Evolutionary conservation across 2,797 vertebrate species (phyloP).

Genomic region (Hypotaenidia okinawae): DNA sequence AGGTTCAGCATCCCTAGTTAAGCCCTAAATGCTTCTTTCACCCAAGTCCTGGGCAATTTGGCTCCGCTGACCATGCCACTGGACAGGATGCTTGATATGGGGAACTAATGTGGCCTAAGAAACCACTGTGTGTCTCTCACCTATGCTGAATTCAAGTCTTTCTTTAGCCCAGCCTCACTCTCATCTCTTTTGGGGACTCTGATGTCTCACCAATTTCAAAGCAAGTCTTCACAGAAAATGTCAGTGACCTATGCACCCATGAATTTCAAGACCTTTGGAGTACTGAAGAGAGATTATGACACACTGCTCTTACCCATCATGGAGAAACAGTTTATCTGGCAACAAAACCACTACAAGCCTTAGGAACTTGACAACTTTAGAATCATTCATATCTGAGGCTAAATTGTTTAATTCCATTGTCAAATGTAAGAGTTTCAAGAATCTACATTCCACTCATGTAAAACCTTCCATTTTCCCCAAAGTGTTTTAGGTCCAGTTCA

Average conservation of each 20-base stretch:
- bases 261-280: not conserved
- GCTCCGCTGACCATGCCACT: not conserved
- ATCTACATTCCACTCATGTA: not conserved
- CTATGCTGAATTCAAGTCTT: not conserved
- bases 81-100: not conserved
- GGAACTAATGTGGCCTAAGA: not conserved
- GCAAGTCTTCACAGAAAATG: not conserved
- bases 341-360: not conserved
- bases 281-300: not conserved
- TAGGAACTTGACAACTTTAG: not conserved
- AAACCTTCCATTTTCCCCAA: not conserved
- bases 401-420: not conserved
- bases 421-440: not conserved
- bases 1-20: not conserved
- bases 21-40: not conserved
- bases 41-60: rapidly evolving
- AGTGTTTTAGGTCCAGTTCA: not conserved
- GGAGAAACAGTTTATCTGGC: not conserved
- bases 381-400: not conserved
- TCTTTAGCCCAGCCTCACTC: not conserved
- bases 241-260: rapidly evolving
- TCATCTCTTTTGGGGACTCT: not conserved
- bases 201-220: not conserved
- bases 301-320: not conserved
- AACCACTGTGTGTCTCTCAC: not conserved